These are phyloP conservation scores for Brachionus rotundiformis DNA, from an alignment of 1,140 invertebrate genomes.

Conservation along the genomic window DNA sequence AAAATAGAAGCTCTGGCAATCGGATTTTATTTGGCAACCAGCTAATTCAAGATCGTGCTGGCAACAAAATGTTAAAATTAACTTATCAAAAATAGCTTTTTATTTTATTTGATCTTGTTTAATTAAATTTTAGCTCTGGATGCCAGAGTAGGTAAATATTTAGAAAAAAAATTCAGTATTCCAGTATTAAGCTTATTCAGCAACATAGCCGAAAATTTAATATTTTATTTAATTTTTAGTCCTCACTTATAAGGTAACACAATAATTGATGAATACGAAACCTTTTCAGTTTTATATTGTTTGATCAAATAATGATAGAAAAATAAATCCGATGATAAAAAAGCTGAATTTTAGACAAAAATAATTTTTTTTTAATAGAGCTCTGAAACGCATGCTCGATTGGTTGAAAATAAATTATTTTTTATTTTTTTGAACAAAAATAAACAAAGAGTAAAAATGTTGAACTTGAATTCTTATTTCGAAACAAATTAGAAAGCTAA, in stretches of 20 bases:
- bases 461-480: not conserved
- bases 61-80: not conserved
- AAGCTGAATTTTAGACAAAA: constrained; percentile 2
- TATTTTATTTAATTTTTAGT: constrained; percentile 37
- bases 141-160: constrained; percentile 11
- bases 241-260: constrained; percentile 24
- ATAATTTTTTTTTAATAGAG: not conserved
- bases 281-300: constrained; percentile 17
- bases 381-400: not conserved
- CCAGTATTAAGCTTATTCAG: constrained; percentile 6
- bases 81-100: not conserved
- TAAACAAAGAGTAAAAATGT: constrained; percentile 30
- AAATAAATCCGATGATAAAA: constrained; percentile 3
- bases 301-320: constrained; percentile 39
- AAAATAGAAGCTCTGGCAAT: not conserved
- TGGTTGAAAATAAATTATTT: constrained; percentile 10
- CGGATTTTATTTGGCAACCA: not conserved
- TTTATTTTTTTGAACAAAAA: constrained; percentile 16
- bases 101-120: not conserved
- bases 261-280: constrained; percentile 45
- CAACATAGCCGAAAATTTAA: not conserved
- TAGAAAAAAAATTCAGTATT: constrained; percentile 15
- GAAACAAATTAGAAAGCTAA: constrained; percentile 25
- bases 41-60: not conserved
- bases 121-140: constrained; percentile 20